phyloP scores from a whole-genome alignment of 2,797 vertebrate species.

The Morus bassanus region DNA sequence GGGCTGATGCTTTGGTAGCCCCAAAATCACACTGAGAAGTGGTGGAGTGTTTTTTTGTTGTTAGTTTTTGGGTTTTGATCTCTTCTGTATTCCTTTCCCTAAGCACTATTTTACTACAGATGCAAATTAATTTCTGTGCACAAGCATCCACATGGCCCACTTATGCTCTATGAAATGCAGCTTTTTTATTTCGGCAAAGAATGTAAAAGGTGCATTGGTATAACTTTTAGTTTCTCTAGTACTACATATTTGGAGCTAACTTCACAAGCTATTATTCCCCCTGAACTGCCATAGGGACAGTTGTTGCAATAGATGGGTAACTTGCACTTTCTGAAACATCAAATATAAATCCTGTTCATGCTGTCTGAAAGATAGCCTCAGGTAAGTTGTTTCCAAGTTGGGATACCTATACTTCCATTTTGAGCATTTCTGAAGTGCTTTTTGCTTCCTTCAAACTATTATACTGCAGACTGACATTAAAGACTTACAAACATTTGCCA shows the following conservation, averaged over 20 bases:
- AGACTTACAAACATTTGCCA: background rate
- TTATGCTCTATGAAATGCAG: background rate
- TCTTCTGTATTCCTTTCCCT: background rate
- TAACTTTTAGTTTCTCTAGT: background rate
- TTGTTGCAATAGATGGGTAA: background rate
- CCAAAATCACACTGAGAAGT: background rate
- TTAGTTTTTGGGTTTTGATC: accelerated
- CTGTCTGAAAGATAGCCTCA: background rate
- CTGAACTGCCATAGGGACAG: background rate
- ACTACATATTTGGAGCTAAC: background rate
- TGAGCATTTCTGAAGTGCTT: background rate
- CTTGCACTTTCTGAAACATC: background rate
- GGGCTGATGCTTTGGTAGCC: background rate
- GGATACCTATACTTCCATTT: background rate
- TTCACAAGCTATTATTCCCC: background rate
- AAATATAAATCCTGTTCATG: background rate
- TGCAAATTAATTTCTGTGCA: background rate
- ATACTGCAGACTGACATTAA: background rate
- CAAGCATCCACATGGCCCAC: background rate
- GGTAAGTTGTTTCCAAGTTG: background rate
- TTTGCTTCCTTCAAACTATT: background rate
- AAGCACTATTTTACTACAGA: background rate
- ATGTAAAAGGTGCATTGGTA: background rate
- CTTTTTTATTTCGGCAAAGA: background rate
- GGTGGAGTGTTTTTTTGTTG: accelerated